phyloP scores from a whole-genome alignment of 2,888 invertebrate species.

The Himalopsyche anomala region DNA sequence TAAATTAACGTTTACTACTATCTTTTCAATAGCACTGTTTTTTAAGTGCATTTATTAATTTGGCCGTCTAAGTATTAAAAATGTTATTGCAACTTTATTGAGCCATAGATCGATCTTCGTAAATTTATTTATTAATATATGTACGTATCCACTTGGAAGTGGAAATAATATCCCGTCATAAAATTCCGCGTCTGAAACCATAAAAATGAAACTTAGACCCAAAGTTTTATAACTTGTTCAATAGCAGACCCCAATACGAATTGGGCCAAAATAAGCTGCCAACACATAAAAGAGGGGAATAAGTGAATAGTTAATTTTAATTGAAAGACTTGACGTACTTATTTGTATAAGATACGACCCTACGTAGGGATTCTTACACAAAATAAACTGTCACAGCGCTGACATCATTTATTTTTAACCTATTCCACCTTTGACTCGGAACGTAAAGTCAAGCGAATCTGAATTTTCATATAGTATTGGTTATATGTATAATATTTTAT shows the following conservation, averaged over 20 bases:
- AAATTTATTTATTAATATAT: conserved; percentile 20
- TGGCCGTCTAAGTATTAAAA: neutral
- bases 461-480: too few relatives aligned
- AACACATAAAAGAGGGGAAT: conserved; percentile 39
- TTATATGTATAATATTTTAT: too few relatives aligned
- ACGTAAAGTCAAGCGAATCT: too few relatives aligned
- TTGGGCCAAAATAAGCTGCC: conserved; percentile 43
- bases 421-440: too few relatives aligned
- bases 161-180: conserved; percentile 23
- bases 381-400: neutral
- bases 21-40: too few relatives aligned
- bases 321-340: conserved; percentile 27
- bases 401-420: too few relatives aligned
- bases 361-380: neutral
- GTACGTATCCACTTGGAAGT: neutral
- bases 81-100: neutral
- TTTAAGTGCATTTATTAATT: too few relatives aligned
- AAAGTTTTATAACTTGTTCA: conserved; percentile 43
- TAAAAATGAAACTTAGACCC: conserved; percentile 43
- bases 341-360: neutral
- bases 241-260: conserved; percentile 42
- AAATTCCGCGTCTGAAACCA: conserved; percentile 42
- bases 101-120: neutral
- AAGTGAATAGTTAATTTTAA: conserved; percentile 42
- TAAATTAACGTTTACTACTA: too few relatives aligned